phyloP scores from a whole-genome alignment of 2,797 vertebrate genomes.

The Tinamus major region DNA sequence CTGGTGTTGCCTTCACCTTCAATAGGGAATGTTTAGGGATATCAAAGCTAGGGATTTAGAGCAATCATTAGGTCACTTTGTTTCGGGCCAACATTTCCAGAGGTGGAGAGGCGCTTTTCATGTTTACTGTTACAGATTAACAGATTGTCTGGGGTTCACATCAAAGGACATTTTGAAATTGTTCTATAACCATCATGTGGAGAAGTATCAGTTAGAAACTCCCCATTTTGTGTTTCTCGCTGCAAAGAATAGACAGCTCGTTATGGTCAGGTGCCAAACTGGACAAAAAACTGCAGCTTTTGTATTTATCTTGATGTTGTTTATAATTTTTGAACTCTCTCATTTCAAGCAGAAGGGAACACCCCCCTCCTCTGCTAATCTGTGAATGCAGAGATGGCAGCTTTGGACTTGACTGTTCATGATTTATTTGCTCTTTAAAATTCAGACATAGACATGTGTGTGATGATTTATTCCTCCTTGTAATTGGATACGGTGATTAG shows the following conservation, averaged over 20 bases:
- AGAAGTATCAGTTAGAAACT: background rate
- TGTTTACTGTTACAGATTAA: background rate
- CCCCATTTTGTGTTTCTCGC: background rate
- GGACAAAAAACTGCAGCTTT: background rate
- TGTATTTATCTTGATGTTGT: background rate
- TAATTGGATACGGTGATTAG: conserved; percentile 68
- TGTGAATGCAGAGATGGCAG: background rate
- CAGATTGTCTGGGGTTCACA: background rate
- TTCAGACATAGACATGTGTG: conserved; percentile 15
- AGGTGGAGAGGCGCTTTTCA: background rate
- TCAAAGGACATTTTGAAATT: background rate
- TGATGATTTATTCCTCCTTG: conserved; percentile 61
- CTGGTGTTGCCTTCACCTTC: background rate
- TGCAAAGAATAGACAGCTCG: background rate
- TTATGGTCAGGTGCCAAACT: background rate
- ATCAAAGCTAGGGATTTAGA: background rate
- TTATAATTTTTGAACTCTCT: background rate
- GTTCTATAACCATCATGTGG: background rate
- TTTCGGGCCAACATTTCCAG: background rate
- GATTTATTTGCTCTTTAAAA: conserved; percentile 59
- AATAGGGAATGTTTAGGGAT: background rate
- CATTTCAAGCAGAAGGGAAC: conserved; percentile 4
- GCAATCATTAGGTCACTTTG: background rate
- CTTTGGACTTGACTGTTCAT: conserved; percentile 16
- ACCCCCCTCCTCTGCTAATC: background rate